These are phyloP conservation scores for Contarinia nasturtii DNA, from an alignment of 1,140 invertebrate species.

Conservation along the genomic window DNA sequence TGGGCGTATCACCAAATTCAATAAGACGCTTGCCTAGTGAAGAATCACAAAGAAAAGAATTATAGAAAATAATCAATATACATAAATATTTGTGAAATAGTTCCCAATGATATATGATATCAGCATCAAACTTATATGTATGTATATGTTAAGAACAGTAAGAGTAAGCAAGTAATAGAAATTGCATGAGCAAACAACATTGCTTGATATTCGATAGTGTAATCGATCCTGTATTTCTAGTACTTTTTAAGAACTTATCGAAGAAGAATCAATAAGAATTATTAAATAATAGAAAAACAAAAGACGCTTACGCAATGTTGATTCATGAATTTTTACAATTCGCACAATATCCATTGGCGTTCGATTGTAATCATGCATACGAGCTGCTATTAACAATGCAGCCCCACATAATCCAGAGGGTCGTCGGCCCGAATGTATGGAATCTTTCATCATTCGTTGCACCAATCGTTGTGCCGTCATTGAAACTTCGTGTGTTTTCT, in stretches of 20 bases:
- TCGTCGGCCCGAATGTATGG: constrained; percentile 84
- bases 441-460: constrained; percentile 95
- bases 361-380: constrained; percentile 81
- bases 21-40: constrained; percentile 79
- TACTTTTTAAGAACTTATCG: too few species aligned
- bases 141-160: too few species aligned
- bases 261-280: too few species aligned
- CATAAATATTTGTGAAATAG: too few species aligned
- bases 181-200: too few species aligned
- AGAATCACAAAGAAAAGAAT: constrained; percentile 85
- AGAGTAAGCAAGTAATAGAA: too few species aligned
- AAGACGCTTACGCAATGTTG: constrained; percentile 78
- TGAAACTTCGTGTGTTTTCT: constrained; percentile 85
- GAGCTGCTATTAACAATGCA: constrained; percentile 80
- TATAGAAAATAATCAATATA: too few species aligned
- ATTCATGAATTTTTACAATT: constrained; percentile 91
- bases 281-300: too few species aligned
- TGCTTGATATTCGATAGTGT: too few species aligned
- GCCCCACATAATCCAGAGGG: constrained; percentile 94
- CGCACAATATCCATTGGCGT: constrained; percentile 78
- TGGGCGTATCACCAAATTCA: constrained; percentile 93
- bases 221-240: too few species aligned
- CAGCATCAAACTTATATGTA: too few species aligned
- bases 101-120: too few species aligned
- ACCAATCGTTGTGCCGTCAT: constrained; percentile 86